Evolutionary conservation across 35 echinoderm and acorn worm species (phyloP).

Genomic region (Diadema setosum): DNA sequence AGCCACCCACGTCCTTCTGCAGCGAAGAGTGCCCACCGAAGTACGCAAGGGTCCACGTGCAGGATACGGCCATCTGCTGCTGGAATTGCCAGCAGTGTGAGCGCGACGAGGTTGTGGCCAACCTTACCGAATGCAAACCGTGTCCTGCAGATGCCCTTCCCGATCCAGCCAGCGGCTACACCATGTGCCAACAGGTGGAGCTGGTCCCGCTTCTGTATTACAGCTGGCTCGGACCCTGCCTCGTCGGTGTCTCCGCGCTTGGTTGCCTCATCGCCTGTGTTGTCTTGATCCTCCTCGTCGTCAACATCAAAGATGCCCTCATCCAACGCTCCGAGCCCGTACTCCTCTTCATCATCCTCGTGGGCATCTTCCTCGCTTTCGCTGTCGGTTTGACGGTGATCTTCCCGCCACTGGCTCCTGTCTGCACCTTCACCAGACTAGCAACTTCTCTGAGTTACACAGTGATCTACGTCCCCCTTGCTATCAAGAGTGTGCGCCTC

Average conservation of each 20-base stretch:
- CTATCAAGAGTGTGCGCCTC: constrained; percentile 41
- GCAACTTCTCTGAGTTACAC: constrained; percentile 11
- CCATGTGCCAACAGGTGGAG: constrained; percentile 23
- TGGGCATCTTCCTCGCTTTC: constrained; percentile 3
- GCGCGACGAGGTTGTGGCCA: constrained; percentile 15
- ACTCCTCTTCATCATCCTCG: constrained; percentile 9
- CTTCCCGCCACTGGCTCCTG: not conserved
- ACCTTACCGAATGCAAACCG: constrained; percentile 30
- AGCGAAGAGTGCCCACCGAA: constrained; percentile 55
- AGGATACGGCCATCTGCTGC: constrained; percentile 32
- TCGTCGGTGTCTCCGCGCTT: not conserved
- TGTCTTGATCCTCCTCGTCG: constrained; percentile 7
- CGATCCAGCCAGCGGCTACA: constrained; percentile 28
- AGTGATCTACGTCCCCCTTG: constrained; percentile 74
- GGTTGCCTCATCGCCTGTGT: not conserved
- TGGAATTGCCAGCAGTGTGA: constrained; percentile 55
- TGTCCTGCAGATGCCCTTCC: constrained; percentile 50
- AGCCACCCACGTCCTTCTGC: constrained; percentile 48
- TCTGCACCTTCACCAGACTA: constrained; percentile 41
- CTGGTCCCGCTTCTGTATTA: not conserved
- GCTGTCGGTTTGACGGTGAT: constrained; percentile 15
- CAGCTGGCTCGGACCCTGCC: constrained; percentile 21
- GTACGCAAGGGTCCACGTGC: not conserved
- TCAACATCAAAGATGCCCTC: constrained; percentile 25
- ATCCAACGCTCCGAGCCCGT: constrained; percentile 36